These are phyloP conservation scores for Phallusia fumigata DNA, from an alignment of 23 tunicate genomes.

Conservation along the genomic window DNA sequence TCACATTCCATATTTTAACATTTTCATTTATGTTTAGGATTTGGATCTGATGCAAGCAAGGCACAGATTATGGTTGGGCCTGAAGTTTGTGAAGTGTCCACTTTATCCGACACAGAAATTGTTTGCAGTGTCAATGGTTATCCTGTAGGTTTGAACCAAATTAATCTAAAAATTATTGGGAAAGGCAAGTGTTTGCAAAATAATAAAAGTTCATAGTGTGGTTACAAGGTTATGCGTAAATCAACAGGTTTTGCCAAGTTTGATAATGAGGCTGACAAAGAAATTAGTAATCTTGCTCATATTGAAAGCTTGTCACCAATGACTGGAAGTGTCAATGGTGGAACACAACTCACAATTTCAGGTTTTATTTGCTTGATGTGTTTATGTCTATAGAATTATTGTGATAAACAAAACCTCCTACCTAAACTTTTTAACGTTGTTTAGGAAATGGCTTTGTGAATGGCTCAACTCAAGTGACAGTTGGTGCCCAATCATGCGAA, in stretches of 20 bases:
- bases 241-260: constrained; percentile 26
- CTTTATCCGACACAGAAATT: constrained; percentile 30
- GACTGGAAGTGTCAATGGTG: constrained; percentile 67
- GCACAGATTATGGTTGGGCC: constrained; percentile 39
- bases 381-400: not conserved
- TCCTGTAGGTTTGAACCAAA: constrained; percentile 34
- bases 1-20: not conserved
- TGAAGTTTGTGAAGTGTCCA: constrained; percentile 22
- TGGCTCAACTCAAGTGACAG: constrained; percentile 21
- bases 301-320: constrained; percentile 29
- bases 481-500: constrained; percentile 39
- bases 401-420: not conserved
- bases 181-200: constrained; percentile 32
- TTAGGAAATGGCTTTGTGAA: constrained; percentile 67
- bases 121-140: constrained; percentile 28
- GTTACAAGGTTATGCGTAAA: not conserved
- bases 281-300: constrained; percentile 24
- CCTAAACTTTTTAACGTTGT: not conserved
- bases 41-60: constrained; percentile 30
- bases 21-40: constrained; percentile 23
- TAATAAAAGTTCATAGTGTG: not conserved
- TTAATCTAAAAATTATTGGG: constrained; percentile 28
- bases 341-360: constrained; percentile 46
- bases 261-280: not conserved
- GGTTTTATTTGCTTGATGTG: constrained; percentile 26